Evolutionary conservation across 2,113 vertebrate species (phyloP).

Genomic region (Sardina pilchardus): DNA sequence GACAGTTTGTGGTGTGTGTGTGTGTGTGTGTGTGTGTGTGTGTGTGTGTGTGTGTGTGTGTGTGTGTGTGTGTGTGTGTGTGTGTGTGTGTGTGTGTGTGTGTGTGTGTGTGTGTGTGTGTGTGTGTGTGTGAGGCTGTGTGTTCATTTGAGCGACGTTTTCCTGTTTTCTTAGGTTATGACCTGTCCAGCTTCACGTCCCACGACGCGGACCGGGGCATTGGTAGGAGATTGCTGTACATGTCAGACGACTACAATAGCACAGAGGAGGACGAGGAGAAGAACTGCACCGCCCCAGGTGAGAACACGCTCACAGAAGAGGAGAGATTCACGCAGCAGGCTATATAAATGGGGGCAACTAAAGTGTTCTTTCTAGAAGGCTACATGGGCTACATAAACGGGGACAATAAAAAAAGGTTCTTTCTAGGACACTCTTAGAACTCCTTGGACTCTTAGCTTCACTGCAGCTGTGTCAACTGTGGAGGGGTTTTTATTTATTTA

Average conservation of each 20-base stretch:
- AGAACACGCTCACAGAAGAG: constrained; percentile 50
- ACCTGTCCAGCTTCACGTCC: constrained; percentile 63
- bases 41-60: no score
- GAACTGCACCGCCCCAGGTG: constrained; percentile 91
- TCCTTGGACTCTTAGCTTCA: neutral
- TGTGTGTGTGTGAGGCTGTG: no score
- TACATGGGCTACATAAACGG: neutral
- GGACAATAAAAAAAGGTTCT: neutral
- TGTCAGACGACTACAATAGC: constrained; percentile 61
- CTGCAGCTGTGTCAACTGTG: neutral
- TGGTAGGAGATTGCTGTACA: constrained; percentile 79
- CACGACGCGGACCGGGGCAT: constrained; percentile 67
- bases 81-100: no score
- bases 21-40: no score
- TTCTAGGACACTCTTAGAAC: constrained; percentile 8
- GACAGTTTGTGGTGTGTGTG: neutral
- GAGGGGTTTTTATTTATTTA: neutral
- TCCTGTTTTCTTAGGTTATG: constrained; percentile 62
- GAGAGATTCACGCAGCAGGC: neutral
- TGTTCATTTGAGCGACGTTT: neutral
- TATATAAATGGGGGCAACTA: neutral
- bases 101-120: no score
- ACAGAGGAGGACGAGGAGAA: constrained; percentile 61
- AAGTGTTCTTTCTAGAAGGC: neutral
- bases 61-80: no score